phyloP scores from a whole-genome alignment of 2,113 vertebrate species.

The Nothocercus nigrocapillus region DNA sequence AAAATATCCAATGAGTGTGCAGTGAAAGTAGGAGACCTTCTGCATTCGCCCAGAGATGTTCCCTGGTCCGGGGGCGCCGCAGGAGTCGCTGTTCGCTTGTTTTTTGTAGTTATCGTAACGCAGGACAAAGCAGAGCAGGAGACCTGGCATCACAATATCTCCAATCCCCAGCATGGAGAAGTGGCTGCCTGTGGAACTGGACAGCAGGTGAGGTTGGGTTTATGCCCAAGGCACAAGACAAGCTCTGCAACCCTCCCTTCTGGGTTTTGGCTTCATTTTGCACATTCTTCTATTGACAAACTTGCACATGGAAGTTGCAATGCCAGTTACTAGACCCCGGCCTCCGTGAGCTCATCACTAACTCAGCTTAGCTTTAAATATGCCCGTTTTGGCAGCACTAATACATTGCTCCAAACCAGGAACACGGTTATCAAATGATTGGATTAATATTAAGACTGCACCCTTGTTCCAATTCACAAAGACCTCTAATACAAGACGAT shows the following conservation, averaged over 20 bases:
- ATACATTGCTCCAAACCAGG: neutral
- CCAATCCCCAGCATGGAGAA: slow-evolving; percentile 99
- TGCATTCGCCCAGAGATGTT: slow-evolving; percentile 97
- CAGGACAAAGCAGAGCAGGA: slow-evolving; percentile 97
- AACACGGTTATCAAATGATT: neutral
- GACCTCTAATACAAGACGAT: neutral
- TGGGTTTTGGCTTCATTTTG: neutral
- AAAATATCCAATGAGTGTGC: slow-evolving; percentile 99
- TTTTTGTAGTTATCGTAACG: slow-evolving; percentile 99
- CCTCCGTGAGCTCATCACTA: neutral
- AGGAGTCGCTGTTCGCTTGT: slow-evolving; percentile 89
- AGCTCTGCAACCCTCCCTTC: neutral
- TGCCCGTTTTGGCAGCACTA: neutral
- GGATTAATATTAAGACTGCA: neutral
- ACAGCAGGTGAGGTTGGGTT: neutral
- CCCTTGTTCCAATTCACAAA: rapidly evolving
- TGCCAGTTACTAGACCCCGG: neutral
- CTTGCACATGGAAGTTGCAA: rapidly evolving
- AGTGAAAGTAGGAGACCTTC: slow-evolving; percentile 99
- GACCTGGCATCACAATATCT: slow-evolving; percentile 98
- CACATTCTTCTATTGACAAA: neutral
- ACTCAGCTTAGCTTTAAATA: neutral
- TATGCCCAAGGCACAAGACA: neutral
- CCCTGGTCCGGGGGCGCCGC: slow-evolving; percentile 77
- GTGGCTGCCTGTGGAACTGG: slow-evolving; percentile 96